Evolutionary conservation across 2,888 invertebrate genomes (phyloP).

Genomic region (Phyto melanocephala): DNA sequence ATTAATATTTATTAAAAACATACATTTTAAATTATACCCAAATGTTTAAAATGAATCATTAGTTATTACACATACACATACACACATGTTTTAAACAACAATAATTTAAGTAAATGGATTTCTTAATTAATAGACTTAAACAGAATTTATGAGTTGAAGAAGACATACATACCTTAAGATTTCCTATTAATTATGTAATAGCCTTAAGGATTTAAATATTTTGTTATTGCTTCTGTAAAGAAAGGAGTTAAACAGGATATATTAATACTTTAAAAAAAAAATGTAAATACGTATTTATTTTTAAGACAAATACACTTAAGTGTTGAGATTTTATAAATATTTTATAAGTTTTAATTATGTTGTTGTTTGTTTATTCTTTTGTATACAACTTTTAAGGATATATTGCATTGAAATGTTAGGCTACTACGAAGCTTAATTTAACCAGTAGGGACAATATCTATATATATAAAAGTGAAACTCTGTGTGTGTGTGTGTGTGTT

Average conservation of each 20-base stretch:
- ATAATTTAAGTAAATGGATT: not conserved
- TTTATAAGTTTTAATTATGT: too few species aligned
- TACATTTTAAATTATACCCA: slow-evolving; percentile 23
- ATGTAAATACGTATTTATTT: too few species aligned
- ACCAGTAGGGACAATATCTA: too few species aligned
- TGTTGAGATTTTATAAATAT: too few species aligned
- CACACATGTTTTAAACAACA: not conserved
- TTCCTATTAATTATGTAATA: slow-evolving; percentile 3
- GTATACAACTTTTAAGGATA: too few species aligned
- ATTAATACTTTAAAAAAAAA: too few species aligned
- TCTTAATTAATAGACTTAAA: slow-evolving; percentile 29
- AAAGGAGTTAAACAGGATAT: not conserved
- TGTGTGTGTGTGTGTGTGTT: too few species aligned
- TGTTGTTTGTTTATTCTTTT: too few species aligned
- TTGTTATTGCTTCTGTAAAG: slow-evolving; percentile 2
- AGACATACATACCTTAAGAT: slow-evolving; percentile 37
- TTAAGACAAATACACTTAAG: too few species aligned
- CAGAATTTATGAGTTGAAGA: not conserved
- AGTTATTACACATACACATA: not conserved
- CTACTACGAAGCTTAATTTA: too few species aligned
- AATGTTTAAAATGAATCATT: slow-evolving; percentile 30
- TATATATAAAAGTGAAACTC: too few species aligned
- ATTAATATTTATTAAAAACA: slow-evolving; percentile 48
- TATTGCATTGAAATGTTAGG: too few species aligned
- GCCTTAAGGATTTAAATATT: not conserved